phyloP scores from a whole-genome alignment of 2,888 invertebrate genomes.

The Ferdinandea cuprea region DNA sequence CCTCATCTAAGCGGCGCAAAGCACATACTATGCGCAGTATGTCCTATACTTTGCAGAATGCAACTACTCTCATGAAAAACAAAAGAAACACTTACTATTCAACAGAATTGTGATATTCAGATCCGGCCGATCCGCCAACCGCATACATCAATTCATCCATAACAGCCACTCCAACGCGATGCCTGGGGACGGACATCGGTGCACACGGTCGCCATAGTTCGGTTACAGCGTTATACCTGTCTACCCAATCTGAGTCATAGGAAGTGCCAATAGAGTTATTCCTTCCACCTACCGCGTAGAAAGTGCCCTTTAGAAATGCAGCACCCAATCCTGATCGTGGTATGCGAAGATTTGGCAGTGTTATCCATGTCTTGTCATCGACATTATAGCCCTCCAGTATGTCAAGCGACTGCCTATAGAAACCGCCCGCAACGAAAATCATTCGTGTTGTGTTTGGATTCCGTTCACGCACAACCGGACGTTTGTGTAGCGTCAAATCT shows the following conservation, averaged over 20 bases:
- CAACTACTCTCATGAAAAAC: background rate
- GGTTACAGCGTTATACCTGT: conserved; percentile 90
- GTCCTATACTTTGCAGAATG: background rate
- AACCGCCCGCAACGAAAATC: conserved; percentile 96
- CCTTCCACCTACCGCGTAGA: conserved; percentile 96
- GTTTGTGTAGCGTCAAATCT: conserved; percentile 94
- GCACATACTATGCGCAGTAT: no score
- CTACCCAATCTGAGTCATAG: conserved; percentile 93
- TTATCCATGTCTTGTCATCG: conserved; percentile 92
- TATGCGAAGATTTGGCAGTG: conserved; percentile 91
- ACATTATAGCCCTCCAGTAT: conserved; percentile 94
- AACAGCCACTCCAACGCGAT: conserved; percentile 95
- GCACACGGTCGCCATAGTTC: conserved; percentile 94
- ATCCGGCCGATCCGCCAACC: conserved; percentile 94
- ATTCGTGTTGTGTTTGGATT: conserved; percentile 94
- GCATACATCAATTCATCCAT: conserved; percentile 96
- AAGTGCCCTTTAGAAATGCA: conserved; percentile 92
- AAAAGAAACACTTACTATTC: conserved; percentile 88
- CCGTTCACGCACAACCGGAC: conserved; percentile 92
- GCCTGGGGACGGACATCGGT: conserved; percentile 94
- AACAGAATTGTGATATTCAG: conserved; percentile 93
- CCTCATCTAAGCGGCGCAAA: no score
- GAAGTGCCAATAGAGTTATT: conserved; percentile 95
- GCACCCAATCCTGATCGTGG: conserved; percentile 95
- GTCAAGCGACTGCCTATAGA: conserved; percentile 92